phyloP scores from a whole-genome alignment of 2,797 vertebrate genomes.

The Onychomys leucogaster region DNA sequence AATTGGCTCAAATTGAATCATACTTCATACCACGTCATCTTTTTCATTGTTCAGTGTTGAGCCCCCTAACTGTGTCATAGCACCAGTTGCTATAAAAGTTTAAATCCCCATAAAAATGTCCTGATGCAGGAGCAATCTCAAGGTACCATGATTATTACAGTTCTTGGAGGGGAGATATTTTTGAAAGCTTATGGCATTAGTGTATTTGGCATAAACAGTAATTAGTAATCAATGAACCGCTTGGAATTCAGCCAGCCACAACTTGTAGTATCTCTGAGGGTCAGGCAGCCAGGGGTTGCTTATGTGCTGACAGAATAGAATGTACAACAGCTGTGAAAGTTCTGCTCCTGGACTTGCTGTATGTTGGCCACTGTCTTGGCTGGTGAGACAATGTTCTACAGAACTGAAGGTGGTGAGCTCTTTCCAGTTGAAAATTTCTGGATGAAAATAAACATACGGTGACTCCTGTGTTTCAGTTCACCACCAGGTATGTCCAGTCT shows the following conservation, averaged over 20 bases:
- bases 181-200: background rate
- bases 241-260: slow-evolving; percentile 65
- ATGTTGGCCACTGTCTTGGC: background rate
- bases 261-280: slow-evolving; percentile 50
- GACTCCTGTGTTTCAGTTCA: background rate
- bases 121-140: background rate
- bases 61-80: background rate
- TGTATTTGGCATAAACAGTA: slow-evolving; percentile 36
- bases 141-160: background rate
- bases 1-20: background rate
- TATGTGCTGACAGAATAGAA: slow-evolving; percentile 9
- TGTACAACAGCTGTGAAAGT: slow-evolving; percentile 17
- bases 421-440: background rate
- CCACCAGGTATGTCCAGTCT: background rate
- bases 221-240: slow-evolving; percentile 62
- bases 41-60: background rate
- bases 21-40: background rate
- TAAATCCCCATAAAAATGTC: background rate
- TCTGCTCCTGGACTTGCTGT: background rate
- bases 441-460: background rate
- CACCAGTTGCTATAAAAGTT: background rate
- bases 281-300: slow-evolving; percentile 30
- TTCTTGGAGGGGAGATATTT: background rate
- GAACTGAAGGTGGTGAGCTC: background rate
- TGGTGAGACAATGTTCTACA: background rate